Evolutionary conservation across 2,797 vertebrate genomes (phyloP).

Genomic region (Diglossa cyanea): DNA sequence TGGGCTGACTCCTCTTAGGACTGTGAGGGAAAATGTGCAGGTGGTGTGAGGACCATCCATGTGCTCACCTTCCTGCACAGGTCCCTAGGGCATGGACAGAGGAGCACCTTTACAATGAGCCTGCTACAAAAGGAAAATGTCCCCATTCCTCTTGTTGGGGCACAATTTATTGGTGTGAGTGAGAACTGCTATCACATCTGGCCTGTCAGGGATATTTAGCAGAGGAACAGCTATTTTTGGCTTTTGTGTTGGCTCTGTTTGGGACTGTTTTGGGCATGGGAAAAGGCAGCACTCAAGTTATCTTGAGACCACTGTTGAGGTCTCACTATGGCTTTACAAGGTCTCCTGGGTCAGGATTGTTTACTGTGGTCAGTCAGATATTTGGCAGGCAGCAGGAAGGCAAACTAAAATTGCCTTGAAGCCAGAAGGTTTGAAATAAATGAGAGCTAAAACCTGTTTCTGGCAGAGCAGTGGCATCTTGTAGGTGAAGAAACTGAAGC

Average conservation of each 20-base stretch:
- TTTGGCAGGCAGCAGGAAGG: neutral
- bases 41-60: neutral
- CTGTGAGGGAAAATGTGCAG: neutral
- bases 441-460: neutral
- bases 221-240: slow-evolving; percentile 10
- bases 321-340: neutral
- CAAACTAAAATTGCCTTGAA: neutral
- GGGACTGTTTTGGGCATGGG: neutral
- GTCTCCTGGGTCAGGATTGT: neutral
- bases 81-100: neutral
- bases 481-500: neutral
- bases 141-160: fast-evolving
- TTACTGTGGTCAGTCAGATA: neutral
- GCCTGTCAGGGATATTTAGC: slow-evolving; percentile 6
- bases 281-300: neutral
- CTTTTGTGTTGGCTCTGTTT: neutral
- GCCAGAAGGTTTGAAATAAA: neutral
- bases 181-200: neutral
- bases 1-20: neutral
- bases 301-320: neutral
- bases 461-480: neutral
- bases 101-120: neutral
- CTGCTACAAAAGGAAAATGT: neutral
- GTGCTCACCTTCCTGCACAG: neutral
- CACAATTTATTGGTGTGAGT: neutral